Evolutionary conservation across 1,140 invertebrate genomes (phyloP).

Genomic region (Dolichoris vasculosae): DNA sequence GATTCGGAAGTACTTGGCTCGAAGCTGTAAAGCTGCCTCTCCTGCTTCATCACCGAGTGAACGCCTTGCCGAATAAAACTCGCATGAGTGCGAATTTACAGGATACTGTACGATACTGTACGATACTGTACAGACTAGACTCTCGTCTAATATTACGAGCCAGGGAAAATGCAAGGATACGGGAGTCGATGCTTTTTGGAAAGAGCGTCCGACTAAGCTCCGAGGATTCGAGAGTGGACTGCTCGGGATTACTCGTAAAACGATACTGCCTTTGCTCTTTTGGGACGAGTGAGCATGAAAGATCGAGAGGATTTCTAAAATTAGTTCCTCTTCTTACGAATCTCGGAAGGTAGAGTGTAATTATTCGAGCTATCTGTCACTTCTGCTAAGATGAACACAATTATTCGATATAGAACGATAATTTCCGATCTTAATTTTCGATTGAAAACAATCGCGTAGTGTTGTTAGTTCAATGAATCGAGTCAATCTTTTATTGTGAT

Average conservation of each 20-base stretch:
- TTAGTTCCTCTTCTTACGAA: conserved; percentile 14
- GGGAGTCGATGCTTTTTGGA: neutral
- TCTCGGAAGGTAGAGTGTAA: neutral
- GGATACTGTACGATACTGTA: too few relatives aligned
- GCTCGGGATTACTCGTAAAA: conserved; percentile 20
- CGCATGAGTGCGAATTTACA: too few relatives aligned
- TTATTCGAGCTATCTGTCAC: conserved; percentile 13
- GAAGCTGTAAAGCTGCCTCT: neutral
- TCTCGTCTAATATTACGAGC: neutral
- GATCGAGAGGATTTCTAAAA: conserved; percentile 36
- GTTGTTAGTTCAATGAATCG: neutral
- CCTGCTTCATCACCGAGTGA: neutral
- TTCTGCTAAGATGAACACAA: neutral
- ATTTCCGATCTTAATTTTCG: neutral
- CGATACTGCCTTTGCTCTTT: neutral
- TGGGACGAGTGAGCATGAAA: conserved; percentile 5
- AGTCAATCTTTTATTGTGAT: neutral
- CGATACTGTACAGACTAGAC: too few relatives aligned
- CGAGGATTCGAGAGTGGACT: neutral
- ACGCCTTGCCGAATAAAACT: neutral
- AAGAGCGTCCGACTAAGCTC: conserved; percentile 7
- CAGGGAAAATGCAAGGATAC: neutral
- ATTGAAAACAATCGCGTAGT: neutral
- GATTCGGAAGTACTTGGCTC: neutral
- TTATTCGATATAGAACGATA: neutral